Conservation (phyloP, 1,140 invertebrate species). For the Oedothorax gibbosus region DNA sequence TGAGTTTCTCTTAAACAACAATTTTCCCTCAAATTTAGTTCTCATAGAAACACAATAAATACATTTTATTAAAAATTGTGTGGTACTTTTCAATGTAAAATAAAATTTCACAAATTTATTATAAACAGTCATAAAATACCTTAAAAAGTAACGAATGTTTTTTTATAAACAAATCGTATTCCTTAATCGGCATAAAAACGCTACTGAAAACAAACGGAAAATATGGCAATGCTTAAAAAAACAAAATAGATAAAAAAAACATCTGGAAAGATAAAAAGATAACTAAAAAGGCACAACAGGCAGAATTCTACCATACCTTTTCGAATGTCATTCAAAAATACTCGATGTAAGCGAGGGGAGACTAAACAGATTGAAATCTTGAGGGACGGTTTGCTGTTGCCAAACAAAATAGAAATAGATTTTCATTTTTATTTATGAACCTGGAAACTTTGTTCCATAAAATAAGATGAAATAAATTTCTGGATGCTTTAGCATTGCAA, state of each 20-base stretch:
- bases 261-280: not conserved
- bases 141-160: too few relatives aligned
- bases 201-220: constrained; percentile 2
- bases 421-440: constrained; percentile 52
- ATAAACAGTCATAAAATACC: too few relatives aligned
- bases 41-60: too few relatives aligned
- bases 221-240: not conserved
- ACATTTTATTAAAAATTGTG: too few relatives aligned
- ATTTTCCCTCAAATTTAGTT: too few relatives aligned
- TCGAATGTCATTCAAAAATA: constrained; percentile 40
- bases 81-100: too few relatives aligned
- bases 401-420: constrained; percentile 12
- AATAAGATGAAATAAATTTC: constrained; percentile 12
- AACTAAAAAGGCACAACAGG: not conserved
- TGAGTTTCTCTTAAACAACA: too few relatives aligned
- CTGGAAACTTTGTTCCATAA: constrained; percentile 26
- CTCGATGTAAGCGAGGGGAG: not conserved
- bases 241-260: constrained; percentile 13
- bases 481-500: constrained; percentile 27
- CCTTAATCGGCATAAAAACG: not conserved
- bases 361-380: constrained; percentile 44
- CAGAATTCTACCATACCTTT: not conserved
- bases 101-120: too few relatives aligned
- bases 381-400: constrained; percentile 10
- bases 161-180: too few relatives aligned